Evolutionary conservation across 2,888 invertebrate genomes (phyloP).

Genomic region (Diloba caeruleocephala): DNA sequence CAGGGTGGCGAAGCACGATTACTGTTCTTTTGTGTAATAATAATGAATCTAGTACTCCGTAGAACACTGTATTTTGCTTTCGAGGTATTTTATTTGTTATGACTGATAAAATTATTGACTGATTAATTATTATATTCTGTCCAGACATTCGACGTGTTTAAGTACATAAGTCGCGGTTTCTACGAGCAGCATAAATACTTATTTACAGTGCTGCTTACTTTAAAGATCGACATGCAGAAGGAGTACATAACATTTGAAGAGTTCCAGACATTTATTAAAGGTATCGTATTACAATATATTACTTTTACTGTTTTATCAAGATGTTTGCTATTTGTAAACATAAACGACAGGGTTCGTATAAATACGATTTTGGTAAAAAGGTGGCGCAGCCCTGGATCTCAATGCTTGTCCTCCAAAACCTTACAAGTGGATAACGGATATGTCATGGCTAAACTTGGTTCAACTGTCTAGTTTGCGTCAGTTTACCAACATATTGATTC

Average conservation of each 20-base stretch:
- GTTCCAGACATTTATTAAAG: conserved; percentile 95
- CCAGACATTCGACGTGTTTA: conserved; percentile 93
- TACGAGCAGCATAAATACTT: conserved; percentile 96
- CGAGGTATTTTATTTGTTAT: too few relatives aligned
- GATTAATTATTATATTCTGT: conserved; percentile 7
- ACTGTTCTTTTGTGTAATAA: too few relatives aligned
- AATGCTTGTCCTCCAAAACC: conserved; percentile 94
- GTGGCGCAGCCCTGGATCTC: conserved; percentile 96
- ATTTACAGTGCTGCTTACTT: conserved; percentile 93
- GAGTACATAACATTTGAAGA: conserved; percentile 92
- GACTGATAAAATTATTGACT: too few relatives aligned
- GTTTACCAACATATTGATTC: conserved; percentile 91
- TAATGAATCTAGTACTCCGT: too few relatives aligned
- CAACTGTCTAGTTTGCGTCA: conserved; percentile 91
- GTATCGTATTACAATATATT: conserved; percentile 51
- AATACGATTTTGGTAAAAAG: conserved; percentile 58
- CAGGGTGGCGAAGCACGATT: too few relatives aligned
- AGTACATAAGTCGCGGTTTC: conserved; percentile 94
- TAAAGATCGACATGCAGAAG: conserved; percentile 94
- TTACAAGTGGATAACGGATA: conserved; percentile 95
- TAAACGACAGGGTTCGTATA: too few relatives aligned
- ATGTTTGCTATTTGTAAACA: too few relatives aligned
- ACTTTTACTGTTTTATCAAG: too few relatives aligned
- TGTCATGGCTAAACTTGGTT: conserved; percentile 96
- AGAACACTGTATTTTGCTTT: too few relatives aligned